These are phyloP conservation scores for Sebastolobus altivelis DNA, from an alignment of 2,797 vertebrate genomes.

Conservation along the genomic window DNA sequence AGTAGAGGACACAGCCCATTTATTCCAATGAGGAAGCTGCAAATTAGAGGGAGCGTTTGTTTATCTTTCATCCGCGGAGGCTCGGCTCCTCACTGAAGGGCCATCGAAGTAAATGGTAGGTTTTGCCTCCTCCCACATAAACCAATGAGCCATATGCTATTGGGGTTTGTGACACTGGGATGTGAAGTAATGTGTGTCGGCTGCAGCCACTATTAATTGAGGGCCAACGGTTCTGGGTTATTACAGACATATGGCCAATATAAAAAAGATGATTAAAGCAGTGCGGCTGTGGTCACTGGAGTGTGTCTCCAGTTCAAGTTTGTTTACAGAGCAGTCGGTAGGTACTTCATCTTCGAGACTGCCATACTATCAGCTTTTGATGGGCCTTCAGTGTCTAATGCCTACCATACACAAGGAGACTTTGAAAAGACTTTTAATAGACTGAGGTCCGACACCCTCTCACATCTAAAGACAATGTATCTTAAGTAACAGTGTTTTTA, in stretches of 20 bases:
- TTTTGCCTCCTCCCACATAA: conserved; percentile 32
- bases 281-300: conserved; percentile 29
- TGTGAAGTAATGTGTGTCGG: conserved; percentile 47
- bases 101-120: conserved; percentile 43
- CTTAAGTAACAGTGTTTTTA: too few relatives aligned
- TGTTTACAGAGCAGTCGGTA: conserved; percentile 45
- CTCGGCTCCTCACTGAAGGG: conserved; percentile 24
- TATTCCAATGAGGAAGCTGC: conserved; percentile 41
- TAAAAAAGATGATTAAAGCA: conserved; percentile 53
- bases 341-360: conserved; percentile 54
- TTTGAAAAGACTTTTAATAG: too few relatives aligned
- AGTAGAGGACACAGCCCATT: conserved; percentile 51
- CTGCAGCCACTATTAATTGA: conserved; percentile 55
- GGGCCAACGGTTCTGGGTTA: conserved; percentile 43
- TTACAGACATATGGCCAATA: conserved; percentile 45
- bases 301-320: conserved; percentile 34
- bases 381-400: too few relatives aligned
- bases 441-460: too few relatives aligned
- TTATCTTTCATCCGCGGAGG: conserved; percentile 49
- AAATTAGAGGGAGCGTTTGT: conserved; percentile 59
- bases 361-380: conserved; percentile 5
- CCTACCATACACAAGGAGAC: too few relatives aligned
- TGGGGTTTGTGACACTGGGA: conserved; percentile 25
- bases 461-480: too few relatives aligned
- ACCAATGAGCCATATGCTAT: conserved; percentile 48